Percentiles rank a stretch among this genome's conserved stretches.
Conservation (phyloP, 1,140 invertebrate species). For the Drosophila repletoides region DNA sequence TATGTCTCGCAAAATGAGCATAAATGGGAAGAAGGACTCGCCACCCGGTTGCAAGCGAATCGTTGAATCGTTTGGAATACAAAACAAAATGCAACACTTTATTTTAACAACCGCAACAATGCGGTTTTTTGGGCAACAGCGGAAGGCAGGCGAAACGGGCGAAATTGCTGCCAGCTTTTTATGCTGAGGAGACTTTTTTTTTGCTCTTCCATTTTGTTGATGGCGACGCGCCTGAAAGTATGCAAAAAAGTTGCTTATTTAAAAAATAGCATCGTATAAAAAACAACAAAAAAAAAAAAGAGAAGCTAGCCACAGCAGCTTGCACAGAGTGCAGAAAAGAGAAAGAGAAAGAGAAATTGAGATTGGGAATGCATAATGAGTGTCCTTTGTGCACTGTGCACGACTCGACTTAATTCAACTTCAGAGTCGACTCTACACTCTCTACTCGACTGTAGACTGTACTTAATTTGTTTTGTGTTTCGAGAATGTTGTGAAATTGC, state of each 20-base stretch:
- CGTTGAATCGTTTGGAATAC: slow-evolving; percentile 31
- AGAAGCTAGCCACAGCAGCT: neutral
- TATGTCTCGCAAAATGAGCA: slow-evolving; percentile 19
- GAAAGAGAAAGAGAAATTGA: neutral
- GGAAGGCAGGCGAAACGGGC: neutral
- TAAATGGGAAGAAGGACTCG: neutral
- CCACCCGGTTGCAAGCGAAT: slow-evolving; percentile 19
- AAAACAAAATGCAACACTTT: slow-evolving; percentile 72
- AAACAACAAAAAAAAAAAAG: slow-evolving; percentile 11
- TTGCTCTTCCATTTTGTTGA: slow-evolving; percentile 19
- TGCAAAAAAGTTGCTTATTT: slow-evolving; percentile 46
- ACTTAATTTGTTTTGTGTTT: slow-evolving; percentile 56
- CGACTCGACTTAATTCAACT: slow-evolving; percentile 37
- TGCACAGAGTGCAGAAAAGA: too few relatives aligned
- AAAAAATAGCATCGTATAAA: slow-evolving; percentile 21
- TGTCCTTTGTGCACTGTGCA: slow-evolving; percentile 59
- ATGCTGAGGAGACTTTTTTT: neutral
- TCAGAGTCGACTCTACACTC: too few relatives aligned
- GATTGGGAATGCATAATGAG: slow-evolving; percentile 64
- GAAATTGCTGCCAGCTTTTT: slow-evolving; percentile 44
- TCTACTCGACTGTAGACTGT: slow-evolving; percentile 41
- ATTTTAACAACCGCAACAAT: slow-evolving; percentile 63
- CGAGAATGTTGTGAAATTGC: slow-evolving; percentile 17
- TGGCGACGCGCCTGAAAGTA: slow-evolving; percentile 47
- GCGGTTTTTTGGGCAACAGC: slow-evolving; percentile 4